Evolutionary conservation across 2,113 vertebrate genomes (phyloP).

Genomic region (Geothlypis trichas): DNA sequence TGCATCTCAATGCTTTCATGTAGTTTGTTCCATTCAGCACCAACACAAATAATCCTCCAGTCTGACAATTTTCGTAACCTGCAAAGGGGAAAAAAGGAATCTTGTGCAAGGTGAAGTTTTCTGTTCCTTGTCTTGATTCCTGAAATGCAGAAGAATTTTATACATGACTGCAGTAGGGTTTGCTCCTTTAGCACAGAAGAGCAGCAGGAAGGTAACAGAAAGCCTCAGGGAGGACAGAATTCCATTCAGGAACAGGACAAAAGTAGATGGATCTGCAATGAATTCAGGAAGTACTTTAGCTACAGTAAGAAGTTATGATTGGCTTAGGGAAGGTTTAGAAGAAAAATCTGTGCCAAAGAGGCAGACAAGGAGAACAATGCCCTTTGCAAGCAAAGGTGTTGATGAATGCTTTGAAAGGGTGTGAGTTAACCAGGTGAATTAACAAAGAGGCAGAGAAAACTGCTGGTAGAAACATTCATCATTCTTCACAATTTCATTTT

Average conservation of each 20-base stretch:
- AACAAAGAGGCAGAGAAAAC: background rate
- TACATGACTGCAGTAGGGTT: background rate
- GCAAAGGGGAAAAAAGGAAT: background rate
- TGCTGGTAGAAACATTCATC: background rate
- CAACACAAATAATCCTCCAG: background rate
- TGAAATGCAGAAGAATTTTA: background rate
- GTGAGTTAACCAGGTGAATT: background rate
- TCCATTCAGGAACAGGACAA: background rate
- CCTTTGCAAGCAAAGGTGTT: background rate
- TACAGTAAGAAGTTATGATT: background rate
- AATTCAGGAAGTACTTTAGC: background rate
- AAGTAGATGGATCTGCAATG: background rate
- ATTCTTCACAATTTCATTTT: background rate
- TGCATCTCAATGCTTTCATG: background rate
- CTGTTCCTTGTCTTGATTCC: background rate
- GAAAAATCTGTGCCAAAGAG: background rate
- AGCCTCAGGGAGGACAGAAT: background rate
- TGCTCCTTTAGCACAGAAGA: background rate
- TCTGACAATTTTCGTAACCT: background rate
- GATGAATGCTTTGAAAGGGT: background rate
- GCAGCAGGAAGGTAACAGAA: background rate
- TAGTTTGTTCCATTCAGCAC: background rate
- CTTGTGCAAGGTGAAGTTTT: background rate
- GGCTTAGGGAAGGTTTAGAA: background rate
- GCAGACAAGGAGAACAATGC: background rate